Evolutionary conservation across 2,113 vertebrate species (phyloP).

Genomic region (Beaufortia kweichowensis): DNA sequence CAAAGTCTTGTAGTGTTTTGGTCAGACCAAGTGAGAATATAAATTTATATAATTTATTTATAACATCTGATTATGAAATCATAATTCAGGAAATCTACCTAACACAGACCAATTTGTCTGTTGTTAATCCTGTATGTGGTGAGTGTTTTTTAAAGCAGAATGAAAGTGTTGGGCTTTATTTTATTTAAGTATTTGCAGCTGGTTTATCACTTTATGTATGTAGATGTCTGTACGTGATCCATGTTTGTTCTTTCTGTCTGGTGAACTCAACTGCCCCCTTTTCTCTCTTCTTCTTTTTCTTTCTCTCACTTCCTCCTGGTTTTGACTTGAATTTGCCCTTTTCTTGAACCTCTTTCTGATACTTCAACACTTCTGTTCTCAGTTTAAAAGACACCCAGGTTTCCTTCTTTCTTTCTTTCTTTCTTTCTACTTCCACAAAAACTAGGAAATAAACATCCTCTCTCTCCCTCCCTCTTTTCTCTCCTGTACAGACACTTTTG

Average conservation of each 20-base stretch:
- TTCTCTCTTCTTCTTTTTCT: background rate
- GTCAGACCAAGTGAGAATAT: no score
- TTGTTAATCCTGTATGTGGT: constrained; percentile 15
- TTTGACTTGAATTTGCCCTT: background rate
- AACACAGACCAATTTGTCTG: background rate
- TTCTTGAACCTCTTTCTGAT: constrained; percentile 15
- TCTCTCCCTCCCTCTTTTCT: constrained; percentile 1
- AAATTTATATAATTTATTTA: no score
- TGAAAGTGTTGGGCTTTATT: background rate
- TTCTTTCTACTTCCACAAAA: background rate
- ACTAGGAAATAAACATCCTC: no score
- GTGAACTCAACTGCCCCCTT: background rate
- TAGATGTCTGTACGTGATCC: background rate
- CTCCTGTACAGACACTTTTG: constrained; percentile 74
- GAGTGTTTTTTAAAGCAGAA: constrained; percentile 22
- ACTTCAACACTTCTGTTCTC: constrained; percentile 8
- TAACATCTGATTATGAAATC: no score
- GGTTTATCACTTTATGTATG: background rate
- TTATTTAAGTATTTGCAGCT: constrained; percentile 4
- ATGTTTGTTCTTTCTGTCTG: background rate
- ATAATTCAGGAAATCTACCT: no score
- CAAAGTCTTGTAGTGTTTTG: no score
- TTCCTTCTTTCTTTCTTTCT: background rate
- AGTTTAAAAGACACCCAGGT: background rate
- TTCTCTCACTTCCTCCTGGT: background rate